A percentile compares a stretch with the other conserved stretches of the same genome.
phyloP scores from a whole-genome alignment of 2,113 vertebrate species.

The Hemibagrus wyckioides region DNA sequence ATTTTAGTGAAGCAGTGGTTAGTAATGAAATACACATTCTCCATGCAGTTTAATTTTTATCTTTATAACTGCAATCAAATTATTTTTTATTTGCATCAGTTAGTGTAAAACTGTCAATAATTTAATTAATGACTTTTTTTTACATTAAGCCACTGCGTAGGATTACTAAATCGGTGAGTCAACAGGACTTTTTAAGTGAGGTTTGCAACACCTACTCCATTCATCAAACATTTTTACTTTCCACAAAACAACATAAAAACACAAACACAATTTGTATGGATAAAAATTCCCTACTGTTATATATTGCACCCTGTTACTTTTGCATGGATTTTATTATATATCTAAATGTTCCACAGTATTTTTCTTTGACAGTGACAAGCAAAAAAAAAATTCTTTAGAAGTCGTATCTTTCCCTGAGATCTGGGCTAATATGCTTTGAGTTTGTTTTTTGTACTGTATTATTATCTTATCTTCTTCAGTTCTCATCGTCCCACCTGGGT shows the following conservation, averaged over 20 bases:
- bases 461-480: slow-evolving; percentile 19
- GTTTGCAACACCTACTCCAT: not conserved
- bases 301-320: not conserved
- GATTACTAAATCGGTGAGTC: slow-evolving; percentile 79
- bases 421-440: not conserved
- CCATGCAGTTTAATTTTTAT: slow-evolving; percentile 10
- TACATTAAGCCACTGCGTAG: slow-evolving; percentile 72
- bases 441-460: not conserved
- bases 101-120: slow-evolving; percentile 51
- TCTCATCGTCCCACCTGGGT: slow-evolving; percentile 64
- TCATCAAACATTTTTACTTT: not conserved
- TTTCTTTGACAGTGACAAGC: not conserved
- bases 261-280: not conserved
- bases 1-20: not conserved
- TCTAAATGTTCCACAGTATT: not conserved
- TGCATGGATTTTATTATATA: not conserved
- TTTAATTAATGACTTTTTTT: slow-evolving; percentile 59
- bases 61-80: not conserved
- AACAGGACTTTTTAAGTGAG: not conserved
- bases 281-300: not conserved
- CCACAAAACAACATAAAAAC: not conserved
- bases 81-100: not conserved
- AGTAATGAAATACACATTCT: not conserved
- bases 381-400: not conserved
- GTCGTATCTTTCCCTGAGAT: not conserved